Evolutionary conservation across 2,113 vertebrate genomes (phyloP).

Genomic region (Gallinago media): DNA sequence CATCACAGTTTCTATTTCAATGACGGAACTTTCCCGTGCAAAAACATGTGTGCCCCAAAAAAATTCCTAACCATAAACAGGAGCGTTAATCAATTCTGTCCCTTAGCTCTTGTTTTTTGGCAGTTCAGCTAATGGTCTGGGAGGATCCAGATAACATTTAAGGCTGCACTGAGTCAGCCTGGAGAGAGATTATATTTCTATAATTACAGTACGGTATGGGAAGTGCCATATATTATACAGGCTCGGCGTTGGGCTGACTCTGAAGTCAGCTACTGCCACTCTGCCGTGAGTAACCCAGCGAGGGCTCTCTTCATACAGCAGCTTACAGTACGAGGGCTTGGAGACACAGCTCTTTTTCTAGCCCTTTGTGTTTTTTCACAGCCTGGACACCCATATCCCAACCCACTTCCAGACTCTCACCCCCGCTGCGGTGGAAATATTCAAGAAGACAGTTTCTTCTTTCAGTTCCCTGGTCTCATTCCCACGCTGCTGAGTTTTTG

Average conservation of each 20-base stretch:
- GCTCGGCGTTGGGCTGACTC: slow-evolving; percentile 19
- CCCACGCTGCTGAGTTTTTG: background rate
- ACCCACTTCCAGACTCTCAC: background rate
- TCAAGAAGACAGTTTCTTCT: background rate
- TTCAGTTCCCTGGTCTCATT: background rate
- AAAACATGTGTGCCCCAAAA: background rate
- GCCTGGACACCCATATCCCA: background rate
- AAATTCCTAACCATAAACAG: background rate
- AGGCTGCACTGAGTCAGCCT: slow-evolving; percentile 43
- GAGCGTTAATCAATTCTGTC: background rate
- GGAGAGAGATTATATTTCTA: slow-evolving; percentile 30
- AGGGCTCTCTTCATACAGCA: background rate
- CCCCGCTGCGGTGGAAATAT: background rate
- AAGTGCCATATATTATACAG: background rate
- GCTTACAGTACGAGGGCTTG: background rate
- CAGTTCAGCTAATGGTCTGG: slow-evolving; percentile 23
- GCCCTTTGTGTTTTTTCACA: background rate
- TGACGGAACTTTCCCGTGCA: background rate
- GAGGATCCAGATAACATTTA: slow-evolving; percentile 64
- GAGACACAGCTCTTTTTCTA: background rate
- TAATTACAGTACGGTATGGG: slow-evolving; percentile 48
- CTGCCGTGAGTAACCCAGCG: slow-evolving; percentile 24
- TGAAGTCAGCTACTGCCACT: slow-evolving; percentile 10
- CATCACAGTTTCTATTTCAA: background rate
- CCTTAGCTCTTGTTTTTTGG: background rate